phyloP scores from a whole-genome alignment of 1,140 invertebrate species.

The Drosophila oshimai region DNA sequence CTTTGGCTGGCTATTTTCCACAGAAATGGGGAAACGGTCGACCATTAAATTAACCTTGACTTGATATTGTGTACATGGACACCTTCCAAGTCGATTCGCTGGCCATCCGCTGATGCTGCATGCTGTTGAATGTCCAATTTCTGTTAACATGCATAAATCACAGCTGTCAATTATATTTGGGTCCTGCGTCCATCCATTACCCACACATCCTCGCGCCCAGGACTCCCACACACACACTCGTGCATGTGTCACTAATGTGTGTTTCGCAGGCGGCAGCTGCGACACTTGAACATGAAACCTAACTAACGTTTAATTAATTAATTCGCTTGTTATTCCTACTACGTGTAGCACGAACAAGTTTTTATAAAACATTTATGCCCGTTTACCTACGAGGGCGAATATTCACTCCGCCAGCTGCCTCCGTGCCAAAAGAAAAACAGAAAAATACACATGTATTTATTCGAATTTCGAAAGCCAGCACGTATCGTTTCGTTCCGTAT shows the following conservation, averaged over 20 bases:
- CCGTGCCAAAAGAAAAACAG: neutral
- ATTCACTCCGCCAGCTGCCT: neutral
- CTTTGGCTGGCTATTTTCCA: neutral
- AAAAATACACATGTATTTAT: neutral
- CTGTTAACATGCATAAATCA: conserved; percentile 59
- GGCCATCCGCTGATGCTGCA: conserved; percentile 21
- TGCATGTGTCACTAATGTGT: conserved; percentile 59
- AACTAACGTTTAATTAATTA: conserved; percentile 73
- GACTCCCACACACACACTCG: conserved; percentile 1
- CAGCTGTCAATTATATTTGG: conserved; percentile 57
- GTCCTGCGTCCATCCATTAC: conserved; percentile 11
- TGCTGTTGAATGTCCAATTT: conserved; percentile 45
- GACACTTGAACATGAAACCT: conserved; percentile 48
- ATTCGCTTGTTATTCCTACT: conserved; percentile 62
- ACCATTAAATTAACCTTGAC: conserved; percentile 39
- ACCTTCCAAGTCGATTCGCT: conserved; percentile 19
- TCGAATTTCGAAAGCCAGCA: conserved; percentile 15
- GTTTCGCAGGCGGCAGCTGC: conserved; percentile 63
- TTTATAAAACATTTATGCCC: conserved; percentile 44
- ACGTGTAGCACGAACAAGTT: conserved; percentile 46
- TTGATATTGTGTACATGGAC: conserved; percentile 2
- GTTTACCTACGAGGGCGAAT: conserved; percentile 19
- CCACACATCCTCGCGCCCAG: neutral
- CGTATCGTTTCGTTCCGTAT: conserved; percentile 19
- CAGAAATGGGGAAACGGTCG: conserved; percentile 11